Conservation (phyloP, 1,140 invertebrate genomes). For the Eurosta solidaginis region DNA sequence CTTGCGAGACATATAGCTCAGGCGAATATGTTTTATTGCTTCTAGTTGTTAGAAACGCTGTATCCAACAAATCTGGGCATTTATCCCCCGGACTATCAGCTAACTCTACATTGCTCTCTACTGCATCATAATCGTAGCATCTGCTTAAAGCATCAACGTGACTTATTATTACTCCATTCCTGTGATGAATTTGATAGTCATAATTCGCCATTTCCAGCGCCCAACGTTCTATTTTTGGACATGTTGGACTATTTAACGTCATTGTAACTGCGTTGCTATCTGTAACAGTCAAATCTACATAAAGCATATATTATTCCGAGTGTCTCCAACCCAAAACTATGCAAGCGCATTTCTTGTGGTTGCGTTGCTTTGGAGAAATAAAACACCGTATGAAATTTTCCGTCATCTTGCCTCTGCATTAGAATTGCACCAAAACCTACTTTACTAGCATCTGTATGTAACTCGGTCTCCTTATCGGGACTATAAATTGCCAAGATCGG, state of each 20-base stretch:
- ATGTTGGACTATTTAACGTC: not conserved
- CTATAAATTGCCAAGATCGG: slow-evolving; percentile 15
- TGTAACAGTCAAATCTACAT: not conserved
- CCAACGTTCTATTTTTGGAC: slow-evolving; percentile 41
- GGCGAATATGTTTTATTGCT: not conserved
- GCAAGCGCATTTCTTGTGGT: not conserved
- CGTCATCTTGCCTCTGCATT: not conserved
- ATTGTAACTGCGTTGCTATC: not conserved
- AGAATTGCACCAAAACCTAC: slow-evolving; percentile 4
- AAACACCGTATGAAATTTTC: not conserved
- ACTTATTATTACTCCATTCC: not conserved
- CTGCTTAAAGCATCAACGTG: not conserved
- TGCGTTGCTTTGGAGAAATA: not conserved
- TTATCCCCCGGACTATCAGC: no score
- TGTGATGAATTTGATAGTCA: not conserved
- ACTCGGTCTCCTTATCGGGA: slow-evolving; percentile 4
- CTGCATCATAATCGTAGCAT: not conserved
- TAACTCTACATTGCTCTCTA: not conserved
- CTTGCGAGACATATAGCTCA: not conserved
- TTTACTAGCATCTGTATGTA: slow-evolving; percentile 11
- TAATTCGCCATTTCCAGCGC: slow-evolving; percentile 4
- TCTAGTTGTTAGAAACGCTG: not conserved
- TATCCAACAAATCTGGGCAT: no score
- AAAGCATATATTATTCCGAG: not conserved
- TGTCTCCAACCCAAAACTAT: not conserved